Evolutionary conservation across 2,888 invertebrate species (phyloP).

Genomic region (Xylota sylvarum): DNA sequence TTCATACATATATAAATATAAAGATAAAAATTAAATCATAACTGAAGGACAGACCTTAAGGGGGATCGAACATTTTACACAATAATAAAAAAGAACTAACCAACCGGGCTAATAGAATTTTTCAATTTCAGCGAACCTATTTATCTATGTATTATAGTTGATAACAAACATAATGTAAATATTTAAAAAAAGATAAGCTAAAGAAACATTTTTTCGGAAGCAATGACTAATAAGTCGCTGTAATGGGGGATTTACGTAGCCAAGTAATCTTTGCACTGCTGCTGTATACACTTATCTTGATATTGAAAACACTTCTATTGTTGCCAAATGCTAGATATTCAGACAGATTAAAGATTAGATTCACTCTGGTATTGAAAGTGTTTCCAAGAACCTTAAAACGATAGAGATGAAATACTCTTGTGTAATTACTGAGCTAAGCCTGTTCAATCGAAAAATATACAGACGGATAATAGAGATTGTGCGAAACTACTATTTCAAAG

Average conservation of each 20-base stretch:
- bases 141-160: not conserved
- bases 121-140: constrained; percentile 2
- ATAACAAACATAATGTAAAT: constrained; percentile 19
- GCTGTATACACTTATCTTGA: no score
- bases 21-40: not conserved
- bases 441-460: no score
- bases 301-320: no score
- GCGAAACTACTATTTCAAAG: no score
- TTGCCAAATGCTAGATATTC: no score
- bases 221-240: not conserved
- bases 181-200: constrained; percentile 24
- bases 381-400: no score
- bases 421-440: no score
- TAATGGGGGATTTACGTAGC: not conserved
- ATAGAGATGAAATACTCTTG: no score
- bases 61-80: not conserved
- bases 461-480: no score
- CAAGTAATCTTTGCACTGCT: not conserved
- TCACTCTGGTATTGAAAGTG: no score
- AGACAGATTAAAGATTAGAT: no score
- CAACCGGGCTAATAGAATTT: not conserved
- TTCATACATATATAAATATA: not conserved
- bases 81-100: not conserved
- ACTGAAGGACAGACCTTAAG: not conserved
- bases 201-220: not conserved